A percentile compares a stretch with the other conserved stretches of the same genome.
Evolutionary conservation across 2,113 vertebrate species (phyloP).

Genomic region (Tympanuchus pallidicinctus): DNA sequence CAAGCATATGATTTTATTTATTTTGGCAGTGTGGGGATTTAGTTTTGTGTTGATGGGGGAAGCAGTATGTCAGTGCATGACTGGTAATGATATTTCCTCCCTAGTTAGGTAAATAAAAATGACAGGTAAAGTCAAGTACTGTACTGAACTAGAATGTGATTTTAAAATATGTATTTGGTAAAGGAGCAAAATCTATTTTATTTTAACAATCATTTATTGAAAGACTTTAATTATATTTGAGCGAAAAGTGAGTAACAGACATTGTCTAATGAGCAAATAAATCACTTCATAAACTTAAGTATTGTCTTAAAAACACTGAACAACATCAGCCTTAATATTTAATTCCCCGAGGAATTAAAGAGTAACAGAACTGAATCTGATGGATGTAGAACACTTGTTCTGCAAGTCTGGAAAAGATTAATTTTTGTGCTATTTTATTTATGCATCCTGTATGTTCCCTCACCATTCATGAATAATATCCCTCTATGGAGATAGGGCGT

Average conservation of each 20-base stretch:
- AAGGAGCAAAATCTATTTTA: neutral
- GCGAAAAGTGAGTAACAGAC: neutral
- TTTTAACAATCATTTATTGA: neutral
- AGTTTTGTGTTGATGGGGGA: constrained; percentile 35
- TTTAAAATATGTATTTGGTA: neutral
- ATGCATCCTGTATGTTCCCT: neutral
- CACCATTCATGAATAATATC: constrained; percentile 31
- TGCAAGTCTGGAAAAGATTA: neutral
- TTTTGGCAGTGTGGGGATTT: constrained; percentile 15
- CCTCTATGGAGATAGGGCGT: neutral
- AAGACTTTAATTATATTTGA: neutral
- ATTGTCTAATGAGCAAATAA: neutral
- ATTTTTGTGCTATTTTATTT: neutral
- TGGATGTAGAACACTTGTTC: neutral
- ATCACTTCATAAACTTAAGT: neutral
- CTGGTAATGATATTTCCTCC: constrained; percentile 55
- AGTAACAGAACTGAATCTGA: neutral
- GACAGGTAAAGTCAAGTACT: constrained; percentile 10
- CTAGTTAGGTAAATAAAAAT: constrained; percentile 52
- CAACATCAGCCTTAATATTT: neutral
- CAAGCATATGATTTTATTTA: constrained; percentile 19
- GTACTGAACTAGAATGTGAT: neutral
- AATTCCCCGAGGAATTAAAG: neutral
- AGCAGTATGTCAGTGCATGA: constrained; percentile 16
- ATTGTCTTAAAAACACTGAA: neutral